A percentile compares a stretch with the other conserved stretches of the same genome.
Evolutionary conservation across 2,888 invertebrate genomes (phyloP).

Genomic region (Tridacna gigas): DNA sequence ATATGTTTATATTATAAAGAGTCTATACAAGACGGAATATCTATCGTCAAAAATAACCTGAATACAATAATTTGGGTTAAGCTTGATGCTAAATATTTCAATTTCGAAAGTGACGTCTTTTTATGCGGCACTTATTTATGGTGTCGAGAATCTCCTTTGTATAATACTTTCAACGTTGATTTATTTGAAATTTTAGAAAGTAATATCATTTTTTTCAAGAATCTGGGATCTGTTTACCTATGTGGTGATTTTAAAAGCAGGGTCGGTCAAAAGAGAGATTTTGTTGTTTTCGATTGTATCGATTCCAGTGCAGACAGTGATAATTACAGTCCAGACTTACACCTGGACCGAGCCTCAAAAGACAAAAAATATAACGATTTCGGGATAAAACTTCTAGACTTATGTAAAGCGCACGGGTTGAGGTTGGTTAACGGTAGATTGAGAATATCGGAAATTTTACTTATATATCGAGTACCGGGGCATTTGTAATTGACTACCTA

Average conservation of each 20-base stretch:
- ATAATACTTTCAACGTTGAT: conserved; percentile 36
- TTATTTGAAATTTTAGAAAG: conserved; percentile 38
- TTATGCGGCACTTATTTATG: conserved; percentile 24
- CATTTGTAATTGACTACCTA: too few species aligned
- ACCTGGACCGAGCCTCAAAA: conserved; percentile 5
- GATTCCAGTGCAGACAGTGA: not conserved
- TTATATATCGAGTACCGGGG: too few species aligned
- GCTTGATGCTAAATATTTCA: not conserved
- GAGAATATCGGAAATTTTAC: conserved; percentile 1
- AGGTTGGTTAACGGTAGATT: conserved; percentile 27
- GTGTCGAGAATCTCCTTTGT: conserved; percentile 32
- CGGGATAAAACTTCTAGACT: conserved; percentile 8
- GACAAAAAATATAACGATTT: conserved; percentile 4
- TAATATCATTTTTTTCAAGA: conserved; percentile 28
- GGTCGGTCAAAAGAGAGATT: conserved; percentile 26
- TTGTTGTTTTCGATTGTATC: not conserved
- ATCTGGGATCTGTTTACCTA: conserved; percentile 32
- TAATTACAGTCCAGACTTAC: conserved; percentile 9
- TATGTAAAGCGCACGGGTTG: conserved; percentile 4
- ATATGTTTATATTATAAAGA: conserved; percentile 16
- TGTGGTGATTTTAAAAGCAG: conserved; percentile 48
- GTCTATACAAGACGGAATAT: conserved; percentile 10
- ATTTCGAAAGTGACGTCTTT: not conserved
- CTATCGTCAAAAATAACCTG: not conserved
- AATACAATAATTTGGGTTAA: conserved; percentile 2